Evolutionary conservation across 2,113 vertebrate genomes (phyloP).

Genomic region (Trematomus loennbergii): DNA sequence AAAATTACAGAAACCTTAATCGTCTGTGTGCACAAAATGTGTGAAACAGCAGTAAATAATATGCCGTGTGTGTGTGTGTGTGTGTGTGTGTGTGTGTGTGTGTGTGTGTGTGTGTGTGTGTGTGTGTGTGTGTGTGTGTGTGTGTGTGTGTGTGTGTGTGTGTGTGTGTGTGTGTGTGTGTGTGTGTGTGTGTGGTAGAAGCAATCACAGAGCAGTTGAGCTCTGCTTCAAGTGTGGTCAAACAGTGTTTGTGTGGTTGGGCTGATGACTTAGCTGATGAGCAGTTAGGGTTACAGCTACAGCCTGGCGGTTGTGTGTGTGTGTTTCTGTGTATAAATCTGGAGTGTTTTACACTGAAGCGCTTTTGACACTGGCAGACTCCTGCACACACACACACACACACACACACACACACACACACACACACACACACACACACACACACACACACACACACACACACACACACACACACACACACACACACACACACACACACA

Average conservation of each 20-base stretch:
- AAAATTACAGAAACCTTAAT: constrained; percentile 43
- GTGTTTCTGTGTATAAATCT: constrained; percentile 44
- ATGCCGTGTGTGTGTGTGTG: constrained; percentile 38
- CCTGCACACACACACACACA: not conserved
- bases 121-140: constrained; percentile 23
- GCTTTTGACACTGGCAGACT: constrained; percentile 30
- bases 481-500: not conserved
- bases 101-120: constrained; percentile 23
- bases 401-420: not conserved
- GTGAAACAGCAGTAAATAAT: constrained; percentile 61
- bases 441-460: not conserved
- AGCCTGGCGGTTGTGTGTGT: constrained; percentile 37
- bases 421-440: not conserved
- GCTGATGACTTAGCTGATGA: constrained; percentile 72
- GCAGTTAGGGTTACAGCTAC: constrained; percentile 60
- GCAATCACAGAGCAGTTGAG: constrained; percentile 51
- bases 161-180: constrained; percentile 34
- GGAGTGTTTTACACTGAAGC: constrained; percentile 4
- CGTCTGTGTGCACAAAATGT: constrained; percentile 49
- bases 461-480: not conserved
- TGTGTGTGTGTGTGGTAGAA: no score
- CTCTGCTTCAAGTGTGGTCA: constrained; percentile 70
- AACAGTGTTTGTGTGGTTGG: constrained; percentile 66
- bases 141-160: constrained; percentile 22
- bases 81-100: constrained; percentile 19